These are phyloP conservation scores for Probosciger aterrimus DNA, from an alignment of 2,113 vertebrate genomes.

Conservation along the genomic window DNA sequence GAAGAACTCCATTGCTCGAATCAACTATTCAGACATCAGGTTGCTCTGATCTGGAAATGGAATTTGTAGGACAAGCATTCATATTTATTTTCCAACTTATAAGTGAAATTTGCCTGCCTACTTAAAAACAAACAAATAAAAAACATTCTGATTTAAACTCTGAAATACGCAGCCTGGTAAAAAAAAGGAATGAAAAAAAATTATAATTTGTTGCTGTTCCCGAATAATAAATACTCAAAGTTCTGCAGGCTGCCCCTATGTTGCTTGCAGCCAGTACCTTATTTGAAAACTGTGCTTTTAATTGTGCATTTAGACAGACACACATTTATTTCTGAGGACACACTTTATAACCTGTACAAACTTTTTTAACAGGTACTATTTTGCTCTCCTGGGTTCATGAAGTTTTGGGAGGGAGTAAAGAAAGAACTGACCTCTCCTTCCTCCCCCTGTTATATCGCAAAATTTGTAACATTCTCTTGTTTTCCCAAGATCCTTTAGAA, in stretches of 20 bases:
- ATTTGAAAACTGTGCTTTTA: not conserved
- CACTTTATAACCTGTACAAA: not conserved
- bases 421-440: not conserved
- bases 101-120: not conserved
- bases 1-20: not conserved
- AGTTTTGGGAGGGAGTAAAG: not conserved
- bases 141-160: not conserved
- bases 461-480: not conserved
- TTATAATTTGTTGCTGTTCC: not conserved
- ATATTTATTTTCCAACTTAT: not conserved
- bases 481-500: not conserved
- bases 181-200: not conserved
- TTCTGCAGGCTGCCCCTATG: not conserved
- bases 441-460: not conserved
- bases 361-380: not conserved
- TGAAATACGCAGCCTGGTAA: not conserved
- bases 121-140: not conserved
- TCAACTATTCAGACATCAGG: not conserved
- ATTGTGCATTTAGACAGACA: not conserved
- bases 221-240: not conserved
- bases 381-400: not conserved
- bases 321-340: not conserved
- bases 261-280: not conserved
- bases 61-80: not conserved
- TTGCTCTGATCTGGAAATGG: not conserved